Percentiles rank a stretch among this genome's conserved stretches.
Conservation (phyloP, 2,888 invertebrate genomes). For the Drosophila pseudotalamancana region DNA sequence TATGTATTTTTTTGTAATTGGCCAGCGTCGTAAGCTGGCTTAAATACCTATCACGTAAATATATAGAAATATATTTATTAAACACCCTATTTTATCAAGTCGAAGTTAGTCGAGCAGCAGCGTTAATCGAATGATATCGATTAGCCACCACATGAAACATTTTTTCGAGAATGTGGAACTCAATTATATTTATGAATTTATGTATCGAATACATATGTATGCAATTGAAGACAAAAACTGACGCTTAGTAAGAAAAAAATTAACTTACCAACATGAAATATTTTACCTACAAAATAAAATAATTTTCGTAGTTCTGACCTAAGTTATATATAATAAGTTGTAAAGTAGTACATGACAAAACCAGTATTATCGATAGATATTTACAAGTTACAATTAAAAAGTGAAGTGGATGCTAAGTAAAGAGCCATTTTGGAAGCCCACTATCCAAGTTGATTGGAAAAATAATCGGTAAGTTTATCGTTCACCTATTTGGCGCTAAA, state of each 20-base stretch:
- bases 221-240: too few relatives aligned
- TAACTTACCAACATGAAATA: too few relatives aligned
- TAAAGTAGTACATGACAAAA: too few relatives aligned
- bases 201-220: too few relatives aligned
- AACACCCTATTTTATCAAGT: conserved; percentile 16
- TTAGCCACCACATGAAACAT: background rate
- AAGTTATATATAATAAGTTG: too few relatives aligned
- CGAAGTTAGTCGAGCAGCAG: conserved; percentile 20
- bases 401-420: background rate
- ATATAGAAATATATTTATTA: conserved; percentile 20
- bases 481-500: background rate
- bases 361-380: background rate
- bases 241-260: too few relatives aligned
- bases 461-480: background rate
- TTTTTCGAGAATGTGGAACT: conserved; percentile 7
- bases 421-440: conserved; percentile 7
- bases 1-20: conserved; percentile 27
- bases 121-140: conserved; percentile 22
- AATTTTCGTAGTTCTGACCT: too few relatives aligned
- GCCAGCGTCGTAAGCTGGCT: conserved; percentile 31
- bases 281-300: too few relatives aligned
- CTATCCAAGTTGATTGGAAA: background rate
- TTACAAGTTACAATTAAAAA: too few relatives aligned
- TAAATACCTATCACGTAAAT: conserved; percentile 13
- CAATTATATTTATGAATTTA: too few relatives aligned